phyloP scores from a whole-genome alignment of 1,140 invertebrate genomes.

The Megalopta genalis region DNA sequence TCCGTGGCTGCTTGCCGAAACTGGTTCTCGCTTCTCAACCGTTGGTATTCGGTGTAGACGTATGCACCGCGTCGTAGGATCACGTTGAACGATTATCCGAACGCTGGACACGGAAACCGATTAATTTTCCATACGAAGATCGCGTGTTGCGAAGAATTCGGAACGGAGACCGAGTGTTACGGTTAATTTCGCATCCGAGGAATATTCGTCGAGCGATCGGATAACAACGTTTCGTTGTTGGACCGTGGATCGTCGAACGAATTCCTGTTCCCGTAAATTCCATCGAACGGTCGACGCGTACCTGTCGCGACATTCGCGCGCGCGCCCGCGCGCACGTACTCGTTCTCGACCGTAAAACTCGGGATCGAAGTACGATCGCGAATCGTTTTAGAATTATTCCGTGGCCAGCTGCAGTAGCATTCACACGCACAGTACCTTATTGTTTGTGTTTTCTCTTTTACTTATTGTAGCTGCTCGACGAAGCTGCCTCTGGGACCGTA shows the following conservation, averaged over 20 bases:
- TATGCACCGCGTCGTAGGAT: slow-evolving; percentile 57
- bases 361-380: too few species aligned
- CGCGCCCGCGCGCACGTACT: too few species aligned
- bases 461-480: slow-evolving; percentile 79
- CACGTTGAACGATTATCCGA: slow-evolving; percentile 39
- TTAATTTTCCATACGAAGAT: slow-evolving; percentile 1
- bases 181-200: too few species aligned
- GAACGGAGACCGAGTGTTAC: too few species aligned
- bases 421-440: slow-evolving; percentile 80
- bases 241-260: too few species aligned
- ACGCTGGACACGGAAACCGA: slow-evolving; percentile 34
- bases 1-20: slow-evolving; percentile 19
- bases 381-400: neutral
- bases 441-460: slow-evolving; percentile 79
- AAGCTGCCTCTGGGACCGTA: slow-evolving; percentile 72
- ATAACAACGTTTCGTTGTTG: too few species aligned
- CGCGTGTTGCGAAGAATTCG: too few species aligned
- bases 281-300: too few species aligned
- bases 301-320: too few species aligned
- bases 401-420: slow-evolving; percentile 49
- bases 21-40: slow-evolving; percentile 37
- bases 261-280: too few species aligned
- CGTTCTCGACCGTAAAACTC: too few species aligned
- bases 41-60: slow-evolving; percentile 44
- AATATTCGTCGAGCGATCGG: too few species aligned